These are phyloP conservation scores for Periplaneta americana DNA, from an alignment of 1,140 invertebrate genomes.

Conservation along the genomic window DNA sequence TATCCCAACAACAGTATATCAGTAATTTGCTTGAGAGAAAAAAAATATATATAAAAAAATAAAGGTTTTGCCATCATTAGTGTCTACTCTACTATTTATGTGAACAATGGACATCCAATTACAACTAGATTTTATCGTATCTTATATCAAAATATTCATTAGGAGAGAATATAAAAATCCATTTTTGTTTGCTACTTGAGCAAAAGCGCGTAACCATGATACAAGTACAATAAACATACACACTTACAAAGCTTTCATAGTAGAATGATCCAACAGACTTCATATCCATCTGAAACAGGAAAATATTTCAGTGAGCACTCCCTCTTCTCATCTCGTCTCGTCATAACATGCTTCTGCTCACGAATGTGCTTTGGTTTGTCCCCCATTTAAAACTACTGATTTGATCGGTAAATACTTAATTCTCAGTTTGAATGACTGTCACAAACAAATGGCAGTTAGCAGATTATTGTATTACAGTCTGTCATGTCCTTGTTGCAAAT, in stretches of 20 bases:
- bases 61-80: neutral
- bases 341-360: neutral
- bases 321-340: neutral
- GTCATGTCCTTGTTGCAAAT: neutral
- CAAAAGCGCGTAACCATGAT: neutral
- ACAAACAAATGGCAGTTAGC: neutral
- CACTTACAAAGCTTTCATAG: slow-evolving; percentile 90
- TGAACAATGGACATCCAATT: neutral
- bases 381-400: neutral
- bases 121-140: neutral
- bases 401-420: neutral
- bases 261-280: slow-evolving; percentile 89
- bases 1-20: neutral
- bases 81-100: neutral
- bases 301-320: slow-evolving; percentile 18
- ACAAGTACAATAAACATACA: slow-evolving; percentile 20
- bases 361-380: neutral
- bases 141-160: neutral
- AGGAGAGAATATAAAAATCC: neutral
- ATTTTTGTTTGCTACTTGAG: neutral
- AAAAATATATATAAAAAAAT: too few species aligned
- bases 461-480: neutral
- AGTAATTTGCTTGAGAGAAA: neutral
- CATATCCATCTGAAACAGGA: slow-evolving; percentile 80
- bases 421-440: neutral